These are phyloP conservation scores for Thaleichthys pacificus DNA, from an alignment of 2,797 vertebrate species.

Conservation along the genomic window DNA sequence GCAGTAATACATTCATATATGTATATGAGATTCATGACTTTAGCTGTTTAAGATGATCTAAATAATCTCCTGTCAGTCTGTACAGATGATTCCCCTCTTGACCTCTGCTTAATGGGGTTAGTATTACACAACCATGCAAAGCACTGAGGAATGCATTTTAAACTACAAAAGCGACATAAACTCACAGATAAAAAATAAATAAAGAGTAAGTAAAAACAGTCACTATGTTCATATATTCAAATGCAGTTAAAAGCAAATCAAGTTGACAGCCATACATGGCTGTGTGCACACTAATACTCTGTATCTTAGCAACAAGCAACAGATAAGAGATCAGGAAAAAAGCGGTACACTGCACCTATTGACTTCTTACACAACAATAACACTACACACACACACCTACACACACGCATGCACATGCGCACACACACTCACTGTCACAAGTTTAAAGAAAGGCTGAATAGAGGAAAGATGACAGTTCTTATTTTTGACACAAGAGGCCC, in stretches of 20 bases:
- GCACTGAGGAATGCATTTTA: neutral
- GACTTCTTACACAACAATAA: neutral
- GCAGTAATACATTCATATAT: neutral
- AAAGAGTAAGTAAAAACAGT: neutral
- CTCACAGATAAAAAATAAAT: neutral
- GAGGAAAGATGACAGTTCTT: neutral
- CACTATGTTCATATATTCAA: neutral
- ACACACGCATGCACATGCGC: neutral
- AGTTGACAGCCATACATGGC: neutral
- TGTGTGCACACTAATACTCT: neutral
- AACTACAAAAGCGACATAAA: neutral
- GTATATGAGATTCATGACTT: neutral
- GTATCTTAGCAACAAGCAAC: neutral
- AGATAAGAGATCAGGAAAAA: neutral
- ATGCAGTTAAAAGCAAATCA: slow-evolving; percentile 1
- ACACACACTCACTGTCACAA: neutral
- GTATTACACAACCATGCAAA: neutral
- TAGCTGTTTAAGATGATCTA: neutral
- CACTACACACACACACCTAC: neutral
- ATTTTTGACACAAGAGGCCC: slow-evolving; percentile 5
- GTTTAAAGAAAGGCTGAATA: neutral
- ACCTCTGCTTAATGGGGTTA: slow-evolving; percentile 12
- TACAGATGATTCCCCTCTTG: neutral
- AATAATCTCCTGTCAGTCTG: neutral
- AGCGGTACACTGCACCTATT: neutral